Evolutionary conservation across 2,797 vertebrate genomes (phyloP).

Genomic region (Sebastes miniatus): DNA sequence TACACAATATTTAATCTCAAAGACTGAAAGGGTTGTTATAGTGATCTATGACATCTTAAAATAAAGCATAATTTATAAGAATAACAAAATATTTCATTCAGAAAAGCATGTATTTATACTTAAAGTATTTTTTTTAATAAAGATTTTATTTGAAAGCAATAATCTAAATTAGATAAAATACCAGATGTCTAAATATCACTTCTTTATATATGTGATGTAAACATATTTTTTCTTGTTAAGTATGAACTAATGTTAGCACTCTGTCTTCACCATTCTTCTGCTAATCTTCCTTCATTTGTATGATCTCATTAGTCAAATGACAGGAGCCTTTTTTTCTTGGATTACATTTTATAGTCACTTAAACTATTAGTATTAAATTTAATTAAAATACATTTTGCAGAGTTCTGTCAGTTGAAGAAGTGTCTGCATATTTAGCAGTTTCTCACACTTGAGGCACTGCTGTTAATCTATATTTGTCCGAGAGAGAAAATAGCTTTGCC

Average conservation of each 20-base stretch:
- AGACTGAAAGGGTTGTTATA: not conserved
- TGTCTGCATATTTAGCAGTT: conserved; percentile 32
- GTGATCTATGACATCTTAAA: not conserved
- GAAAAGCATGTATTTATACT: not conserved
- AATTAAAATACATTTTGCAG: not conserved
- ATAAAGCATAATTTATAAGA: too few relatives aligned
- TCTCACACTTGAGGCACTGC: conserved; percentile 1
- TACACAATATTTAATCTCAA: not conserved
- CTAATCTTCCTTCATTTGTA: not conserved
- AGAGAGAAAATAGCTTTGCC: conserved; percentile 64
- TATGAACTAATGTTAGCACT: not conserved
- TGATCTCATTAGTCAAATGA: not conserved
- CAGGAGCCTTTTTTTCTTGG: not conserved
- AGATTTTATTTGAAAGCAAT: not conserved
- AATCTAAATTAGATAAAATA: not conserved
- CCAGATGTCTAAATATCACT: not conserved
- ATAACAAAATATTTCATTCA: too few relatives aligned
- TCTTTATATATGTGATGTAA: not conserved
- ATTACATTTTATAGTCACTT: conserved; percentile 14
- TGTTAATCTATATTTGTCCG: conserved; percentile 59
- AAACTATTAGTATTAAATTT: not conserved
- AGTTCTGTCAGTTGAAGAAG: conserved; percentile 8
- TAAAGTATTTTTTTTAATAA: not conserved
- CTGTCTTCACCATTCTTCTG: not conserved
- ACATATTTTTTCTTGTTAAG: not conserved